Conservation (phyloP, 2,888 invertebrate genomes). For the Euproctis similis region DNA sequence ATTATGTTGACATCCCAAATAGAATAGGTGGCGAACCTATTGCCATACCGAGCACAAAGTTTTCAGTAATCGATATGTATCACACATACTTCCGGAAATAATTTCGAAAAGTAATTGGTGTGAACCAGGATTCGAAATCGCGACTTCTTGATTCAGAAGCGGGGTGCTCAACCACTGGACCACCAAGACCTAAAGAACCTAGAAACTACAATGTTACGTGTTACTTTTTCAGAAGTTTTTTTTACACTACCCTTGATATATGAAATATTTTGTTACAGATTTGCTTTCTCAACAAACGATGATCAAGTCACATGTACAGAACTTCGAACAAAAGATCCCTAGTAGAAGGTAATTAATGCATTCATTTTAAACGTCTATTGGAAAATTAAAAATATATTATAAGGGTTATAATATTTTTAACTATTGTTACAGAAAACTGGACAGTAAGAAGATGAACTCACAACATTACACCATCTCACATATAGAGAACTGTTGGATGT, state of each 20-base stretch:
- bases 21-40: too few relatives aligned
- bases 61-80: too few relatives aligned
- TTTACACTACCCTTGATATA: conserved; percentile 23
- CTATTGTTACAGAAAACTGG: conserved; percentile 56
- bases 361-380: too few relatives aligned
- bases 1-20: too few relatives aligned
- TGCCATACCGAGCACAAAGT: too few relatives aligned
- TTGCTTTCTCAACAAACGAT: conserved; percentile 40
- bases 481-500: conserved; percentile 38
- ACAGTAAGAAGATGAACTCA: conserved; percentile 39
- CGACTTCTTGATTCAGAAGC: too few relatives aligned
- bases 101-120: too few relatives aligned
- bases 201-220: too few relatives aligned
- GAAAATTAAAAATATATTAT: background rate
- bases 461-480: conserved; percentile 28
- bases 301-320: conserved; percentile 50
- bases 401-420: conserved; percentile 10
- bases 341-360: conserved; percentile 37
- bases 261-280: conserved; percentile 54
- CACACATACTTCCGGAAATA: too few relatives aligned
- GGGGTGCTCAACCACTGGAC: too few relatives aligned
- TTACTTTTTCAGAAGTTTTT: conserved; percentile 16
- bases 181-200: too few relatives aligned
- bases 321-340: conserved; percentile 41
- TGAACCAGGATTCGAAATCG: too few relatives aligned